Evolutionary conservation across 2,113 vertebrate genomes (phyloP).

Genomic region (Furnarius figulus): DNA sequence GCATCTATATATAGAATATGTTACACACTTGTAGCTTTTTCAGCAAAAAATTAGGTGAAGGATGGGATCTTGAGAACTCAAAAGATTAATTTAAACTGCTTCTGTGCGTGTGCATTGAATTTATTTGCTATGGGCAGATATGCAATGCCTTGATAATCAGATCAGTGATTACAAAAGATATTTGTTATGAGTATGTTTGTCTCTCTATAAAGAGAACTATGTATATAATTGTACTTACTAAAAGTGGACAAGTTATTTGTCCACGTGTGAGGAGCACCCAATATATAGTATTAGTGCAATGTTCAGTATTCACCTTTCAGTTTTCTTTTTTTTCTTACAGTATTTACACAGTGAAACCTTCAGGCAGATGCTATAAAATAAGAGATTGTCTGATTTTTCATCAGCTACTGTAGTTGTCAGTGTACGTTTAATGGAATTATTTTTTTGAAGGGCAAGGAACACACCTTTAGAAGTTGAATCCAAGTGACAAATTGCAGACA

Average conservation of each 20-base stretch:
- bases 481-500: conserved; percentile 3
- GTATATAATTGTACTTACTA: neutral
- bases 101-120: neutral
- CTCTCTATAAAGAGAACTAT: rapidly evolving
- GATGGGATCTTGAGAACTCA: neutral
- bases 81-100: neutral
- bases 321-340: neutral
- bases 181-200: neutral
- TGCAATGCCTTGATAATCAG: neutral
- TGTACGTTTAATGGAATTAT: neutral
- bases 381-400: neutral
- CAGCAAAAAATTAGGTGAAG: neutral
- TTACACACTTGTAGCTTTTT: neutral
- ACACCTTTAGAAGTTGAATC: neutral
- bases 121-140: neutral
- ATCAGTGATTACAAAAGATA: neutral
- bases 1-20: neutral
- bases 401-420: neutral
- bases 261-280: neutral
- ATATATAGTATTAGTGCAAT: neutral
- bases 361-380: neutral
- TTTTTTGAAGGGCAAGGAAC: neutral
- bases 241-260: neutral
- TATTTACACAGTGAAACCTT: neutral
- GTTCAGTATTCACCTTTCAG: neutral